Evolutionary conservation across 1,140 invertebrate species (phyloP), one percentile per base, ranked within the genome.

Genomic region (Pseudachorutes palmiensis): DNA sequence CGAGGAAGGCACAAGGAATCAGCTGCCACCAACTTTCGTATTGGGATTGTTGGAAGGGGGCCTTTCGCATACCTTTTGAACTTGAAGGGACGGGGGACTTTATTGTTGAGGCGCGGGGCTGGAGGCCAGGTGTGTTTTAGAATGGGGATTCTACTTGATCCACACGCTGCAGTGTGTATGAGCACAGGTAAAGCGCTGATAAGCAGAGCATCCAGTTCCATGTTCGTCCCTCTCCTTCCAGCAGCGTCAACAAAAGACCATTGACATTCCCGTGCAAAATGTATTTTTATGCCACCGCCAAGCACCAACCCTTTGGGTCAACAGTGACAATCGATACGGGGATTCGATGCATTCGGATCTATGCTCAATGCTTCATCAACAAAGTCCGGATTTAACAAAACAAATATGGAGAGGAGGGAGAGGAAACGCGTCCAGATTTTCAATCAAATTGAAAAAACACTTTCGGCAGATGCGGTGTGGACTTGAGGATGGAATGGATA

Each of bases 21-120:
- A 70, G 69, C 69, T 70, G 69, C 69, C 69, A 41, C 55, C n/a
- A n/a, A n/a, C 62, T 33, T 63, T 62, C 30, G 59, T n/a, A 5
- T 16, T 14, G 12, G 9, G 12, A 14, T 55, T 22, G 9, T 9
- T 45, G 36, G 9, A 55, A 55, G 24, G 51, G 51, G 14, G 14
- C 24, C 51, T 24, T 24, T 26, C 24, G 9, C 24, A 9, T 55
- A 55, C 51, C 51, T 55, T 19, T 55, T 55, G 51, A 55, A 26
- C 51, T 29, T 19, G 24, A 55, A 55, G 51, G 14, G 24, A 14
- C 51, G 9, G 22, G 22, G 51, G 5, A 24, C 51, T 9, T 19
- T 24, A 9, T 19, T 55, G 22, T 55, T 19, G 24, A 55, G 24
- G 51, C 5, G 5, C 5, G 36, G 36, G 19, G 36, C 5, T 41